A percentile compares a stretch with the other conserved stretches of the same genome.
Evolutionary conservation across 2,113 vertebrate genomes (phyloP).

Genomic region (Cebus imitator): DNA sequence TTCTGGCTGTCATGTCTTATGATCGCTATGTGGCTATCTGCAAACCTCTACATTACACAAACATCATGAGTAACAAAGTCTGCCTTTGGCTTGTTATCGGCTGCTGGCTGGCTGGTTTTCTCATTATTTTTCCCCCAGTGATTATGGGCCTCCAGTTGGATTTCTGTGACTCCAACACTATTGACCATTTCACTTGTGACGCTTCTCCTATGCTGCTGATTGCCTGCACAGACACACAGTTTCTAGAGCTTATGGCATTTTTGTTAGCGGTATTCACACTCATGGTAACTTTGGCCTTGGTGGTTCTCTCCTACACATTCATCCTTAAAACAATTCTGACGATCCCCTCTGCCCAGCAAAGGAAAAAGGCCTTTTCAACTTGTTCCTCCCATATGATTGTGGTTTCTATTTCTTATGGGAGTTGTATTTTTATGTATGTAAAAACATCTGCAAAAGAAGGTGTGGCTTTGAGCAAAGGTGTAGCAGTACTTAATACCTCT

Average conservation of each 20-base stretch:
- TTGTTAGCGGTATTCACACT: constrained; percentile 48
- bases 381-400: constrained; percentile 53
- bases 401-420: constrained; percentile 56
- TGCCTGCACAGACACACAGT: constrained; percentile 6
- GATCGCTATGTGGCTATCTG: constrained; percentile 41
- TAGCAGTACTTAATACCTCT: constrained; percentile 37
- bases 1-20: constrained; percentile 53
- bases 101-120: constrained; percentile 47
- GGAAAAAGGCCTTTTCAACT: constrained; percentile 53
- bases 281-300: constrained; percentile 31
- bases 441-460: constrained; percentile 33
- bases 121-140: constrained; percentile 12
- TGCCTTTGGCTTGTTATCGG: not conserved
- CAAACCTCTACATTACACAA: constrained; percentile 52
- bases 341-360: constrained; percentile 22
- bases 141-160: constrained; percentile 36
- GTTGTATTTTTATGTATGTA: constrained; percentile 48
- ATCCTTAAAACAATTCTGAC: constrained; percentile 55
- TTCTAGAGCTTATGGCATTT: constrained; percentile 29
- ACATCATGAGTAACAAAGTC: not conserved
- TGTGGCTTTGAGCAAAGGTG: constrained; percentile 14
- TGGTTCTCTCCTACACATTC: constrained; percentile 52
- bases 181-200: constrained; percentile 52
- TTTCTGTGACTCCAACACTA: constrained; percentile 57
- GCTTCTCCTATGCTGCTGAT: constrained; percentile 43